Evolutionary conservation across 1,140 invertebrate species (phyloP).

Genomic region (Euglossa dilemma): DNA sequence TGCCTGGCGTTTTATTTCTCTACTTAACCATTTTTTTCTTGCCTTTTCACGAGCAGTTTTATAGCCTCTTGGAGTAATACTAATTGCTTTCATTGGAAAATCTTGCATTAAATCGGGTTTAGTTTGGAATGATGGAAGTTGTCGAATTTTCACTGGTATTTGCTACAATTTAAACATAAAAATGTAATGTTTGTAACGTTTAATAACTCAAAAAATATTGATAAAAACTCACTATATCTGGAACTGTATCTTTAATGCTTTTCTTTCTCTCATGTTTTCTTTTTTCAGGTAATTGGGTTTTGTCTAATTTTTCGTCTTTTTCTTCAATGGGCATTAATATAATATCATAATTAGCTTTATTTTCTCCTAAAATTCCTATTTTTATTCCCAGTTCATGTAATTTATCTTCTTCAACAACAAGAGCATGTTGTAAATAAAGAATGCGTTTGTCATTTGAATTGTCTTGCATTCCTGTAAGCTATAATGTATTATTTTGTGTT

Average conservation of each 20-base stretch:
- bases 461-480: conserved; percentile 52
- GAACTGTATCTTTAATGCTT: conserved; percentile 1
- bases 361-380: conserved; percentile 76
- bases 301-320: background rate
- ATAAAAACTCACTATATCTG: conserved; percentile 9
- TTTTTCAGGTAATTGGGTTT: background rate
- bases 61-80: conserved; percentile 26
- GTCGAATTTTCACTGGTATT: conserved; percentile 16
- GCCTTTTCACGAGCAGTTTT: conserved; percentile 58
- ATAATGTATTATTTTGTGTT: conserved; percentile 19
- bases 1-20: conserved; percentile 62
- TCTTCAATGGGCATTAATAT: conserved; percentile 64
- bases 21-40: conserved; percentile 72
- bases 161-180: conserved; percentile 30
- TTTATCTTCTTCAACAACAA: conserved; percentile 72
- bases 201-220: background rate
- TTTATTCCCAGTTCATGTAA: conserved; percentile 69
- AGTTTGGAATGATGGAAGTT: conserved; percentile 62
- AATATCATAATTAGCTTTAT: conserved; percentile 72
- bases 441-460: conserved; percentile 69
- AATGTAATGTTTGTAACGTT: background rate
- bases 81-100: conserved; percentile 48
- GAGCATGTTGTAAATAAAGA: conserved; percentile 71
- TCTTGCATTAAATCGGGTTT: conserved; percentile 52
- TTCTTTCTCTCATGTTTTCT: conserved; percentile 8